Evolutionary conservation across 2,797 vertebrate species (phyloP), one percentile per base, ranked within the genome.

Genomic region (Danio kyathit): DNA sequence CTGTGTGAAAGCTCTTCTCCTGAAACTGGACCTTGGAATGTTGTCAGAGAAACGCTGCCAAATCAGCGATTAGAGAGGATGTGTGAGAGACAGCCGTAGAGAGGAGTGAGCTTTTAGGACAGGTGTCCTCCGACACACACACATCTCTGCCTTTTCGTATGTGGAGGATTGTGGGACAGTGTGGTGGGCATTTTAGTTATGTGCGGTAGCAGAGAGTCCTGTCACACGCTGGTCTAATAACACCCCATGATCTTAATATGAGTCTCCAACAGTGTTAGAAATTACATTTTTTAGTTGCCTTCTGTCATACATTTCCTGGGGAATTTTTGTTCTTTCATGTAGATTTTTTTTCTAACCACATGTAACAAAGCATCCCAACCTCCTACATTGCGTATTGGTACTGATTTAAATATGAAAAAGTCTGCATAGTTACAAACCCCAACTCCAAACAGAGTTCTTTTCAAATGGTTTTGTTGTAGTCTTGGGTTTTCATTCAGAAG

Each of bases 11-110:
- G 84, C 67, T 81, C 11, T 83, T 88, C 86, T 90, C 88, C 91
- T 91, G 93, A 92, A 94, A 94, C 88, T 88, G 90, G 91, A 93
- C 88, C 90, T 90, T 84, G 91, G 93, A 92, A 93, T 95, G 92
- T 92, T 93, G 91, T 92, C 89, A 89, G 88, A 92, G 91, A 92
- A 91, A 92, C 90, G 91, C 90, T 90, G 93, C 92, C 92, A 94
- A 94, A 93, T 94, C 91, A 92, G 92, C 90, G 91, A 94, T 94
- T 95, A 93, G 91, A 87, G 86, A 86, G 76, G 72, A 88, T 92
- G 83, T 86, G 87, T 82, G 51, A 29, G 83, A 89, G 92, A 93
- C 91, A 93, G 91, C 91, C 92, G 86, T 91, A 91, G 81, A 91
- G 92, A 81, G 41, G 89, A 91, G 90, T 93, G 93, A 95, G 84